Base-by-base conservation (phyloP, 35 echinoderm and acorn worm genomes). In the Apostichopus californicus region DNA sequence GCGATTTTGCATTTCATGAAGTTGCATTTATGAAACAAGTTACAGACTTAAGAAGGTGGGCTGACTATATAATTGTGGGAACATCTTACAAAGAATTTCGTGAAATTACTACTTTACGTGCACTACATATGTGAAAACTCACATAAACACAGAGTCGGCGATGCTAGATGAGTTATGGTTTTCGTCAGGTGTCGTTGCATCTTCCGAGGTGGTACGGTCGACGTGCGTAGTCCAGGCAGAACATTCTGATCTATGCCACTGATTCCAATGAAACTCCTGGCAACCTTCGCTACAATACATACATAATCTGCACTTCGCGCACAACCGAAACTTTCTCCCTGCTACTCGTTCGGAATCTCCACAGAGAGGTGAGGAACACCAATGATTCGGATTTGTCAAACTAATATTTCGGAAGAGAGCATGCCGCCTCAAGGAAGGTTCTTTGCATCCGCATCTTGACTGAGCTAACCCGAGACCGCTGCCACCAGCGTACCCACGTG, bases 271-370 rank as follows among this genome's bases (percentile, higher is more conserved):
- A 56, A 81, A 97, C 53, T 79, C 73, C 73, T 97, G 95, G 68
- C 95, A 97, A 8, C 94, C 93, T 57, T 97, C 93, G 82, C 93
- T 93, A 21, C 95, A 97, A 56, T 97, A 97, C 88, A 94, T 92
- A 54, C 94, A 89, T 57, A 97, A 79, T 80, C 95, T 65, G 64
- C 95, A 97, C 79, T 93, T 91, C 17, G 95, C 90, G 86, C 95
- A 96, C 58, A 96, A 77, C n/a, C 93, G 86, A 18, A 96, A 93
- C 78, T 96, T 96, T 77, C 64, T 78, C 22, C 94, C 94, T 26
- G 83, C 21, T 25, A 85, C 78, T 21, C 90, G 81, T 79, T 96
- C 95, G 8, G 93, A 94, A 24, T 81, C 81, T 10, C 77, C 77
- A 78, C 95, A 96, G 10, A 80, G 82, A 25, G 95, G 93, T 5